Percentiles rank a stretch among this genome's conserved stretches.
These are phyloP conservation scores for Calcarius lapponicus DNA, from an alignment of 2,797 vertebrate genomes.

Conservation along the genomic window DNA sequence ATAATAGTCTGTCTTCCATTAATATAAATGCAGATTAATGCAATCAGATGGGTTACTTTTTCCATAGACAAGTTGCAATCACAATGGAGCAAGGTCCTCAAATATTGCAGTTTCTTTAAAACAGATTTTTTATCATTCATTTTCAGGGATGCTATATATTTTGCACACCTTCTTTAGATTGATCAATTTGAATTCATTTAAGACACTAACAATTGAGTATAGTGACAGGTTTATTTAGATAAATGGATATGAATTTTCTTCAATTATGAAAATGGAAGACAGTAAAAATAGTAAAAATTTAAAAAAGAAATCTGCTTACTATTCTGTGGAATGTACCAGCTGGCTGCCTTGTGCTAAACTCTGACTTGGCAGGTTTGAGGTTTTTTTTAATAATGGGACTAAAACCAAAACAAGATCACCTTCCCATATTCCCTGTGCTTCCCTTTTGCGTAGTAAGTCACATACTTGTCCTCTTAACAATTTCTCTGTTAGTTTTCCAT, in stretches of 20 bases:
- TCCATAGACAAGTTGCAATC: neutral
- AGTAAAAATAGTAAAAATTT: neutral
- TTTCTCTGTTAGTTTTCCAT: neutral
- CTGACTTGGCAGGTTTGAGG: neutral
- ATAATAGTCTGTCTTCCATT: neutral
- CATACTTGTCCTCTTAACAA: neutral
- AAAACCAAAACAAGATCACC: neutral
- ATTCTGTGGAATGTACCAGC: neutral
- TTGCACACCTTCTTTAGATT: constrained; percentile 10
- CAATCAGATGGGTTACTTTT: constrained; percentile 24
- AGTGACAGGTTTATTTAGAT: constrained; percentile 33
- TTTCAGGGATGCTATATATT: neutral
- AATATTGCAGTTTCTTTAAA: neutral
- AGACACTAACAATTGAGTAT: neutral
- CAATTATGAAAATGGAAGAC: constrained; percentile 14
- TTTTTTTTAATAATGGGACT: neutral
- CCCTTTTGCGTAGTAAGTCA: neutral
- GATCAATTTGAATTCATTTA: constrained; percentile 35
- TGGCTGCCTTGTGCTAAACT: neutral
- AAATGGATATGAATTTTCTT: constrained; percentile 38
- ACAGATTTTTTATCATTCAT: neutral
- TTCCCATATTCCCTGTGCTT: neutral
- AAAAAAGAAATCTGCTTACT: neutral
- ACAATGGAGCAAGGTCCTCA: neutral
- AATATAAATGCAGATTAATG: constrained; percentile 48